Percentiles rank a stretch among this genome's conserved stretches.
These are phyloP conservation scores for Tachypleus tridentatus DNA, from an alignment of 1,140 invertebrate genomes.

Conservation along the genomic window DNA sequence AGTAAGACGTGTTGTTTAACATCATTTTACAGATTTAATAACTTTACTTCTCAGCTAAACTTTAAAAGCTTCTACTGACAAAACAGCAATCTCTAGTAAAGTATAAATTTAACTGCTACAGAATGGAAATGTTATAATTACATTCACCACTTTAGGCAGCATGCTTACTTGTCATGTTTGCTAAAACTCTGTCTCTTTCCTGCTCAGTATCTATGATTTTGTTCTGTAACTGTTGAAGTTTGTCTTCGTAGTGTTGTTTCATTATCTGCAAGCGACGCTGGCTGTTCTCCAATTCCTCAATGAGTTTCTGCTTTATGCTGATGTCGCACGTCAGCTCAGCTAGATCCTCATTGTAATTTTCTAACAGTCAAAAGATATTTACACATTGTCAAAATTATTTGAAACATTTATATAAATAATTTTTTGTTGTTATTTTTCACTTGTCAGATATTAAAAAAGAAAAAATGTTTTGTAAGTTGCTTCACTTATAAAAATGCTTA, in stretches of 20 bases:
- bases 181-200: slow-evolving; percentile 84
- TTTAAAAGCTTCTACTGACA: too few relatives aligned
- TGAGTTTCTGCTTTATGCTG: slow-evolving; percentile 53
- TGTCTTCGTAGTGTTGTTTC: slow-evolving; percentile 85
- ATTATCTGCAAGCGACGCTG: slow-evolving; percentile 70
- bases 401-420: neutral
- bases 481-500: too few relatives aligned
- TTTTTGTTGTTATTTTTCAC: slow-evolving; percentile 7
- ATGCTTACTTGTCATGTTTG: slow-evolving; percentile 35
- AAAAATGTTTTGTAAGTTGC: too few relatives aligned
- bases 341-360: slow-evolving; percentile 20
- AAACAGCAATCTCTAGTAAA: too few relatives aligned
- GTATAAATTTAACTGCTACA: too few relatives aligned
- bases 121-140: too few relatives aligned
- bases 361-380: slow-evolving; percentile 6
- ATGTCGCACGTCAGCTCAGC: slow-evolving; percentile 21
- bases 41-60: too few relatives aligned
- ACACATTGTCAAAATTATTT: too few relatives aligned
- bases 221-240: slow-evolving; percentile 72
- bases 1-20: too few relatives aligned
- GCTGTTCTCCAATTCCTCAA: slow-evolving; percentile 82
- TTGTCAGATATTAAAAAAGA: too few relatives aligned
- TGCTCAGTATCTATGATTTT: slow-evolving; percentile 80
- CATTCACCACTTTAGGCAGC: too few relatives aligned
- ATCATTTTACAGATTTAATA: too few relatives aligned